Evolutionary conservation across 37 sponge, comb jelly and placozoan species (phyloP), one percentile per base, ranked within the genome.

Genomic region (Petrosia ficiformis): DNA sequence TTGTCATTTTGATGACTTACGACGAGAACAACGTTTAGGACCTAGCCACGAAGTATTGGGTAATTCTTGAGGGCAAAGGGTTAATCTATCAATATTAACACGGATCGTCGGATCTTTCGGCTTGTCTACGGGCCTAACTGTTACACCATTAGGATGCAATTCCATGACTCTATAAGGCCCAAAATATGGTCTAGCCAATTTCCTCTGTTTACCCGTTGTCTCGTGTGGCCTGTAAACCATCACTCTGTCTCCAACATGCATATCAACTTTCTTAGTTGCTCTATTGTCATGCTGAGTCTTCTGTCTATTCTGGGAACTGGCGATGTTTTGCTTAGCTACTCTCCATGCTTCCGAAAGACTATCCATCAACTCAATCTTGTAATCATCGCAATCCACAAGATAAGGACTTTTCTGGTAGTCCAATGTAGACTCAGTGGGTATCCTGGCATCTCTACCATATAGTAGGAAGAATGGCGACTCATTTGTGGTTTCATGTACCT

Each of bases 371-470:
- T 74, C 75, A 30, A 37, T 26, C 32, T 57, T 74, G 38, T 74
- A 74, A 58, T 74, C 75, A 26, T 74, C 75, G 4, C 56, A 2
- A 74, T 74, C 75, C 36, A 74, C 75, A 8, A 29, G 5, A 58
- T 57, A 54, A 58, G 60, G 59, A 10, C 25, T 10, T 6, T 10
- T 44, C 25, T 10, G 22, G 10, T 8, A 3, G 44, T n/a, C 4
- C 8, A 74, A n/a, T 19, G 60, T 10, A 11, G 4, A 10, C 2
- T 30, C 75, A 21, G 21, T 3, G 10, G 41, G 75, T 57, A 58
- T 24, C 36, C 48, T 11, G 22, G 75, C 36, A 58, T 74, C 75
- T 21, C 75, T n/a, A 3, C 61, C 75, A 58, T 74, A 74, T 14
- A 74, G 42, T 4, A 74, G 38, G 40, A 74, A 74, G 60, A 74